Conservation (phyloP, 2,888 invertebrate species). For the Augiades crinisus region DNA sequence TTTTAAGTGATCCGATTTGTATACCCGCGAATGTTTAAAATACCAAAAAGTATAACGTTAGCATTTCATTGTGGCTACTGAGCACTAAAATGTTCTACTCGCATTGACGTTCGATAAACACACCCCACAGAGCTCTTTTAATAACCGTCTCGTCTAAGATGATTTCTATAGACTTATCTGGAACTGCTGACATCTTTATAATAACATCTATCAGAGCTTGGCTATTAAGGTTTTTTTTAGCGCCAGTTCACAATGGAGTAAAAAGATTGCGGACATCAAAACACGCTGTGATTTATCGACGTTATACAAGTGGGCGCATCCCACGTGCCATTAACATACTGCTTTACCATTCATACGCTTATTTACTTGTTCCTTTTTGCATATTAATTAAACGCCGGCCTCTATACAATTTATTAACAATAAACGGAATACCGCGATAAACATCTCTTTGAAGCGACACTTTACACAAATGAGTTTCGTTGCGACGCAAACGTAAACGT, state of each 20-base stretch:
- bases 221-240: constrained; percentile 21
- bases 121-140: background rate
- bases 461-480: constrained; percentile 4
- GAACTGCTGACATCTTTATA: constrained; percentile 10
- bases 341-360: constrained; percentile 27
- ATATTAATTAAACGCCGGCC: constrained; percentile 42
- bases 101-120: no score
- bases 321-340: constrained; percentile 34
- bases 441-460: constrained; percentile 13
- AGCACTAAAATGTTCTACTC: no score
- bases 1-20: no score
- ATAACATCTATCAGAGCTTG: constrained; percentile 14
- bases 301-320: constrained; percentile 38
- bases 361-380: constrained; percentile 34
- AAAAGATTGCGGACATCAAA: constrained; percentile 33
- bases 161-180: background rate
- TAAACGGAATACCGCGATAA: constrained; percentile 25
- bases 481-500: background rate
- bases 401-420: constrained; percentile 30
- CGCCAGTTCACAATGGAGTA: constrained; percentile 23
- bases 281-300: constrained; percentile 35
- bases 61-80: no score
- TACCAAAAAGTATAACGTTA: no score
- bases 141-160: background rate
- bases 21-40: no score